phyloP scores from a whole-genome alignment of 2,113 vertebrate species.

The Gobius niger region DNA sequence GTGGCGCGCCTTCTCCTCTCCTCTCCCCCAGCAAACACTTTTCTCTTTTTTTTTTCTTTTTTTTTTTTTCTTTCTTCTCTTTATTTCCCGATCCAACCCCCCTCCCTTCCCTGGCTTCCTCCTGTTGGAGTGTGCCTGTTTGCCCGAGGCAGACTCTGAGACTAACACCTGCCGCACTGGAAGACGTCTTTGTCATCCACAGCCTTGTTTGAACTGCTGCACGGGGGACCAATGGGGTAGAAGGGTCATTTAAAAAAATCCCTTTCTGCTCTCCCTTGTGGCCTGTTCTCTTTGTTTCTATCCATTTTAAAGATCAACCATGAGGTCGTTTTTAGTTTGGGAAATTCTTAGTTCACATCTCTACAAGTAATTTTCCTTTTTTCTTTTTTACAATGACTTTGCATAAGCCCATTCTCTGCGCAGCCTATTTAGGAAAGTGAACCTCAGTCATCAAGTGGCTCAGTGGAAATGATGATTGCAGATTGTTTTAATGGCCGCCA shows the following conservation, averaged over 20 bases:
- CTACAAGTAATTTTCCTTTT: background rate
- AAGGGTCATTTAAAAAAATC: conserved; percentile 71
- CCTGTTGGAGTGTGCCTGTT: conserved; percentile 78
- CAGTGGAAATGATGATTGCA: conserved; percentile 39
- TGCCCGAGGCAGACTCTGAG: conserved; percentile 81
- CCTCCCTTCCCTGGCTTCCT: conserved; percentile 56
- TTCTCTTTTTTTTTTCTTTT: conserved; percentile 52
- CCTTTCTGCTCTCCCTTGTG: conserved; percentile 51
- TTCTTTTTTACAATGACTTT: conserved; percentile 36
- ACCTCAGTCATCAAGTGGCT: conserved; percentile 39
- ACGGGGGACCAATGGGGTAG: conserved; percentile 74
- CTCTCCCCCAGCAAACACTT: conserved; percentile 58
- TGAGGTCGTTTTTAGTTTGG: conserved; percentile 10
- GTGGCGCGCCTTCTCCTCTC: conserved; percentile 70
- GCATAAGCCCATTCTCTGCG: conserved; percentile 13
- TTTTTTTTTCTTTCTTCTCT: conserved; percentile 41
- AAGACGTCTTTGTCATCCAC: conserved; percentile 88
- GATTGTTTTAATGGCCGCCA: conserved; percentile 42
- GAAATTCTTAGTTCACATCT: conserved; percentile 11
- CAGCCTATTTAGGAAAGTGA: conserved; percentile 24
- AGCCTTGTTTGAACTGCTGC: conserved; percentile 85
- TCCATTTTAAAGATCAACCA: conserved; percentile 24
- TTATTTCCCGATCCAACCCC: conserved; percentile 4
- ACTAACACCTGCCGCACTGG: conserved; percentile 84
- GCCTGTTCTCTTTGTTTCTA: conserved; percentile 29